Evolutionary conservation across 2,797 vertebrate genomes (phyloP), one percentile per base, ranked within the genome.

Genomic region (Microctenopoma stevenorrisi): DNA sequence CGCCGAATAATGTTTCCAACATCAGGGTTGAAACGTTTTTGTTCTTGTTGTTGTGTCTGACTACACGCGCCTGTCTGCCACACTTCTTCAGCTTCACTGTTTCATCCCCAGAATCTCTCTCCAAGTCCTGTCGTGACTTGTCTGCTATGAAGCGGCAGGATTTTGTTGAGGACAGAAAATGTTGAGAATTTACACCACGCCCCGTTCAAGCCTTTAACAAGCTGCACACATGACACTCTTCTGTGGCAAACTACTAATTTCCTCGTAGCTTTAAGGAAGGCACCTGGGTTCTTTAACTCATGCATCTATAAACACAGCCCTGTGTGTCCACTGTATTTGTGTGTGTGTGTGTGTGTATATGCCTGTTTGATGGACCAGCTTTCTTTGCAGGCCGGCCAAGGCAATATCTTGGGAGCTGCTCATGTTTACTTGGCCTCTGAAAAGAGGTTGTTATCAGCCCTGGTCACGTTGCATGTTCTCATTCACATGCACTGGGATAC

Each of bases 381-480:
- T 87, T 87, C 81, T 88, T 82, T 88, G 81, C 86, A 52, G 68
- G 66, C 64, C 59, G 49, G 85, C 88, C 90, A 90, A 88, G 79
- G 72, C 78, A 82, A 90, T 89, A 88, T 90, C 88, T 86, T 64
- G 83, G 89, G 90, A 91, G 86, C 79, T 50, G 54, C 74, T 91
- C 68, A 53, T 91, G 89, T 92, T 91, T 91, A 88, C 89, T 81
- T 71, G 35, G 79, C 75, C 73, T 59, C 76, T 89, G 87, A 89
- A 91, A 90, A 78, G 86, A 81, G 85, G 86, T 87, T 83, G 86
- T 90, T 92, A 91, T 90, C 91, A 78, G 89, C 77, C 83, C 85
- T 11, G 83, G 89, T 92, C 90, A 91, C 85, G 86, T 89, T 90
- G 89, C 88, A 78, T 81, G 83, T 88, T 87, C 82, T 84, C 81